phyloP scores from a whole-genome alignment of 2,888 invertebrate genomes.

The Cryptophagus acutangulus region DNA sequence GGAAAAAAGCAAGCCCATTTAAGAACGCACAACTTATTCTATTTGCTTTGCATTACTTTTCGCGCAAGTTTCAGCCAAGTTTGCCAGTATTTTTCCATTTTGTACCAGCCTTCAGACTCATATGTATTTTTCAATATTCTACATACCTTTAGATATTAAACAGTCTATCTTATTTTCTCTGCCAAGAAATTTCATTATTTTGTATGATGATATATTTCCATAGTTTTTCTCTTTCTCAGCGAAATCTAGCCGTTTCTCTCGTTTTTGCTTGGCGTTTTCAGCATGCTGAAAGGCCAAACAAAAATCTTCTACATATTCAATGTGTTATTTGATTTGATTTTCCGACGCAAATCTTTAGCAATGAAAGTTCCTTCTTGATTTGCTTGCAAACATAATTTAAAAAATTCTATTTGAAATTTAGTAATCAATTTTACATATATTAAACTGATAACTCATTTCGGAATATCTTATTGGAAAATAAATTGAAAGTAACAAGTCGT shows the following conservation, averaged over 20 bases:
- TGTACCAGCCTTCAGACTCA: conserved; percentile 29
- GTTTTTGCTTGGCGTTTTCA: no score
- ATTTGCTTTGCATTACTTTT: conserved; percentile 41
- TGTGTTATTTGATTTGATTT: not conserved
- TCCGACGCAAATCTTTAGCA: no score
- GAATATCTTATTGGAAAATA: no score
- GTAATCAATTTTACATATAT: no score
- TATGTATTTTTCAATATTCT: conserved; percentile 45
- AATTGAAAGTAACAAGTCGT: not conserved
- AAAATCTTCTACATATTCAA: no score
- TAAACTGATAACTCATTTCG: no score
- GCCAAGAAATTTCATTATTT: conserved; percentile 47
- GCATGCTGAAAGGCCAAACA: no score
- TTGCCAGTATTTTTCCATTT: conserved; percentile 39
- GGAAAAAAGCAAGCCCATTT: conserved; percentile 33
- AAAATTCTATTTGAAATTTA: no score
- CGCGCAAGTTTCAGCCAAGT: conserved; percentile 31
- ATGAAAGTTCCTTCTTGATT: no score
- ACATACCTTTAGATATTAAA: conserved; percentile 45
- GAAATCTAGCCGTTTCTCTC: conserved; percentile 10
- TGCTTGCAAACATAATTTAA: no score
- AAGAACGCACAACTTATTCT: conserved; percentile 36
- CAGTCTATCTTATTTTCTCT: conserved; percentile 45
- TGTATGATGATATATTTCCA: conserved; percentile 46
- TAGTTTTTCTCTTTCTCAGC: conserved; percentile 25